Evolutionary conservation across 2,888 invertebrate species (phyloP).

Genomic region (Mantis religiosa): DNA sequence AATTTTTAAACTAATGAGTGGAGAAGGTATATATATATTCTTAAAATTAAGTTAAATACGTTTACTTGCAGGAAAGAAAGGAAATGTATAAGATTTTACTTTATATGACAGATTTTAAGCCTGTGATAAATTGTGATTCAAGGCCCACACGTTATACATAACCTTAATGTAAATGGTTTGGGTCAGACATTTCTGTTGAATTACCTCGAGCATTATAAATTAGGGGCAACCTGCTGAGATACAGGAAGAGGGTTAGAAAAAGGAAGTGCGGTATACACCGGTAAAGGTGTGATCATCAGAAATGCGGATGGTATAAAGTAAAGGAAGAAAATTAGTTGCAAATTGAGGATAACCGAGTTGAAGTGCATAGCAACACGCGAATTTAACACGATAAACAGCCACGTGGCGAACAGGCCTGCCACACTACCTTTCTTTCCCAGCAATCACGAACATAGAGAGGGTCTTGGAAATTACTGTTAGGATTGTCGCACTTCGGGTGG

Average conservation of each 20-base stretch:
- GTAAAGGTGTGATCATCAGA: neutral
- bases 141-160: too few relatives aligned
- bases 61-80: too few relatives aligned
- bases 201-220: neutral
- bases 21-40: too few relatives aligned
- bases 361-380: neutral
- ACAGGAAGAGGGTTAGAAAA: neutral
- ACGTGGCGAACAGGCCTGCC: neutral
- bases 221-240: neutral
- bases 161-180: neutral
- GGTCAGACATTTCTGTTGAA: neutral
- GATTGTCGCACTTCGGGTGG: neutral
- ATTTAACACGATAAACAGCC: neutral
- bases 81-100: too few relatives aligned
- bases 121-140: too few relatives aligned
- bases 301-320: neutral
- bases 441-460: neutral
- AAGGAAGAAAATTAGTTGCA: neutral
- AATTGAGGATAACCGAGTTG: neutral
- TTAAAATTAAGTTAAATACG: too few relatives aligned
- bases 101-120: too few relatives aligned
- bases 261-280: neutral
- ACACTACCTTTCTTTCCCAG: neutral
- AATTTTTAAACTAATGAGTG: too few relatives aligned
- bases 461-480: neutral